phyloP scores from a whole-genome alignment of 2,888 invertebrate genomes.

The Meiosimyza decipiens region DNA sequence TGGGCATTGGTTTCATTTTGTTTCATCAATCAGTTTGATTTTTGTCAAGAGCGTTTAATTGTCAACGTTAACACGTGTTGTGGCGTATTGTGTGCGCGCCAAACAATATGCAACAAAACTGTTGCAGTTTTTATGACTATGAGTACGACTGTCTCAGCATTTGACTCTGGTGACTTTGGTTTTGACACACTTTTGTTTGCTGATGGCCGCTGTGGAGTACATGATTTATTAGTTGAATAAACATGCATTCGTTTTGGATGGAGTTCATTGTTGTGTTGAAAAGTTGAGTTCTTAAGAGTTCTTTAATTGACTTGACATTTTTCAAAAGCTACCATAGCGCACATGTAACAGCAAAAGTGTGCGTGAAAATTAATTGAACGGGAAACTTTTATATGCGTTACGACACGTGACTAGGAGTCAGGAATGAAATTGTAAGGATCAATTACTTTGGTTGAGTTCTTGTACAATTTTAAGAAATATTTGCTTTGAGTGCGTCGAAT shows the following conservation, averaged over 20 bases:
- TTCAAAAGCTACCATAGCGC: too few species aligned
- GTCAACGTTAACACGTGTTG: constrained; percentile 45
- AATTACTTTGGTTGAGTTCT: too few species aligned
- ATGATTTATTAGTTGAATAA: constrained; percentile 31
- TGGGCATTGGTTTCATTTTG: constrained; percentile 13
- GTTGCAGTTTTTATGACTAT: background rate
- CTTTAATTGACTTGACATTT: constrained; percentile 32
- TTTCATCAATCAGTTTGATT: constrained; percentile 41
- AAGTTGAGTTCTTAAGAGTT: background rate
- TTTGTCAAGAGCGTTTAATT: constrained; percentile 38
- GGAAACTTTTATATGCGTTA: constrained; percentile 34
- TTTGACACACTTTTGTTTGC: background rate
- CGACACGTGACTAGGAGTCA: constrained; percentile 25
- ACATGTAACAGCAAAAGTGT: constrained; percentile 32
- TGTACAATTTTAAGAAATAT: too few species aligned
- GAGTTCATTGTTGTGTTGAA: background rate
- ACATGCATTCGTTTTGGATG: background rate
- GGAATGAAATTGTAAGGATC: too few species aligned
- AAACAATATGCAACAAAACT: constrained; percentile 36
- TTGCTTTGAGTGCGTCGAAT: too few species aligned
- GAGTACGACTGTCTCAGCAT: background rate
- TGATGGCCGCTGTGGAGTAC: constrained; percentile 3
- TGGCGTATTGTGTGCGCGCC: constrained; percentile 18
- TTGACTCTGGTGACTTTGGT: constrained; percentile 4
- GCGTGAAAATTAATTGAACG: constrained; percentile 44